Evolutionary conservation across 2,797 vertebrate species (phyloP).

Genomic region (Pangasius sanitwongsei): DNA sequence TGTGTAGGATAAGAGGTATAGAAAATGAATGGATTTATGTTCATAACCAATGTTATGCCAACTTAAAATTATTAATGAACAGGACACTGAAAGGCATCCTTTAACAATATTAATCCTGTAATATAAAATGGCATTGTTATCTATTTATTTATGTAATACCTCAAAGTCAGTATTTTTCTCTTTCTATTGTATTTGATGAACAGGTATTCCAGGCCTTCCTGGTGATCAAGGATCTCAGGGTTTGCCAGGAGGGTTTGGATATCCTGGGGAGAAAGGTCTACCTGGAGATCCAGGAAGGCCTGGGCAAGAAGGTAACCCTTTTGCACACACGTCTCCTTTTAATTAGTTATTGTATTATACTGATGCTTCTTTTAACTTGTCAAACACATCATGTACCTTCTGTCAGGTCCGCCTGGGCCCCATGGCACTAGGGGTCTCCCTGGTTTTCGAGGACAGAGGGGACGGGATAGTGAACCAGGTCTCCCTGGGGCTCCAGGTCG

Average conservation of each 20-base stretch:
- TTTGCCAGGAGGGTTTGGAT: constrained; percentile 77
- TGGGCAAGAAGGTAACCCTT: constrained; percentile 80
- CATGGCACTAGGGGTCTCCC: constrained; percentile 76
- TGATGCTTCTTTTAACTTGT: background rate
- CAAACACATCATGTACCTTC: background rate
- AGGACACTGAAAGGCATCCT: background rate
- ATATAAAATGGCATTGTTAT: background rate
- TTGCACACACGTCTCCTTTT: background rate
- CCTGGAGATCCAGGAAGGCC: constrained; percentile 81
- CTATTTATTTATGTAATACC: background rate
- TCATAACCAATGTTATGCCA: background rate
- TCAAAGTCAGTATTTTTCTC: background rate
- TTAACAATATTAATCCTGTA: background rate
- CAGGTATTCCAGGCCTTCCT: constrained; percentile 77
- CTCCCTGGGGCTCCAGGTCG: constrained; percentile 71
- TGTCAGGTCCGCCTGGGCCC: constrained; percentile 80
- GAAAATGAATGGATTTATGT: too few relatives aligned
- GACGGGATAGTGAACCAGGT: constrained; percentile 78
- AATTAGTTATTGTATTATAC: background rate
- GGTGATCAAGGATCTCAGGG: constrained; percentile 83
- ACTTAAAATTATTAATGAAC: background rate
- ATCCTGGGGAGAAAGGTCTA: constrained; percentile 77
- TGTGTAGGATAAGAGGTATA: too few relatives aligned
- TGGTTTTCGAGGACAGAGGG: constrained; percentile 80
- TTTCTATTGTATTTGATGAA: constrained; percentile 9